Base-by-base conservation (phyloP, 2,888 invertebrate species). In the Plebejus melissa region DNA sequence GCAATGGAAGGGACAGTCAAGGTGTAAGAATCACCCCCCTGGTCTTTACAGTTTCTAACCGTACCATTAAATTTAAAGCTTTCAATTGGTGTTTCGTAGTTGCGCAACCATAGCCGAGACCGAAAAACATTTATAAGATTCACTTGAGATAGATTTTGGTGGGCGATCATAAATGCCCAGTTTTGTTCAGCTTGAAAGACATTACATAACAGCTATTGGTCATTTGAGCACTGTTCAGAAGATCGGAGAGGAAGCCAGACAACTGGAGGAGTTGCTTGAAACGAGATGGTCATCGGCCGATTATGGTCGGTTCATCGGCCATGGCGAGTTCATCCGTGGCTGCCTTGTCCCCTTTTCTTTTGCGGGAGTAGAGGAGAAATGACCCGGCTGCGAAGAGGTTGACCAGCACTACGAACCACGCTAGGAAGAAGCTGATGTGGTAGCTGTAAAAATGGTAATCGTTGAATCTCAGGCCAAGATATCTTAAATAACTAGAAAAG, bases 271-370 rank as follows among this genome's bases (percentile, higher is more conserved):
- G 84, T 80, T 83, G 85, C 79, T 82, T 83, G 82, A 85, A 82
- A 78, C 79, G 80, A 74, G 81, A 82, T 81, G 86, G 93, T 94
- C 94, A 95, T 95, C 95, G 95, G 82, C 95, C 95, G 79, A 98
- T 96, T 83, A 96, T 96, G 69, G 97, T 96, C 0, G 97, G 97
- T 83, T 97, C 97, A 82, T 98, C 97, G 5, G 96, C 97, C 95
- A 96, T 96, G 0, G 96, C 97, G 65, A 97, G 93, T 84, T 97
- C 97, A 79, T 97, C 97, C n/a, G 95, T 96, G 4, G 96, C 96
- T 0, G 97, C 97, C 82, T 97, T 96, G 80, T 96, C 95, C 0
- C 97, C 96, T 94, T 98, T 98, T 87, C 96, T 95, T 86, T 98
- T 98, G 77, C 96, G 95, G 0, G 97, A 97, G 85, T 96, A 97